phyloP scores from a whole-genome alignment of 2,113 vertebrate genomes.

The Emydura subglobosa region DNA sequence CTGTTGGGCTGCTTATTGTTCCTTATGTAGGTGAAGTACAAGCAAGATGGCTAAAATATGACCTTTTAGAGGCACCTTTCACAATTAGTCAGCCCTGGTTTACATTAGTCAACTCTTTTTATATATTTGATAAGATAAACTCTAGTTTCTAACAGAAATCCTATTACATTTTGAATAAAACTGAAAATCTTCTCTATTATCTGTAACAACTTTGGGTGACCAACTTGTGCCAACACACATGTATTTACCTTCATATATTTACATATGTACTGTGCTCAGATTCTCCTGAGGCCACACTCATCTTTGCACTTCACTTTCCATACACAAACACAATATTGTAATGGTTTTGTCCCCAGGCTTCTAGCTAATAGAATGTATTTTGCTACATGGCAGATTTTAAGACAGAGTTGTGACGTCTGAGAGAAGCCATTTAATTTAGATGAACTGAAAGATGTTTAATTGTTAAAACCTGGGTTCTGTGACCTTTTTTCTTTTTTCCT shows the following conservation, averaged over 20 bases:
- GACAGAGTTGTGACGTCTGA: background rate
- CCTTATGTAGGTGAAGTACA: background rate
- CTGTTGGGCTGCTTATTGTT: background rate
- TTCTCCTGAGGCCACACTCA: background rate
- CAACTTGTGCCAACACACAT: background rate
- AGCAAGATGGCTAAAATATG: background rate
- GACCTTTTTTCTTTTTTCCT: background rate
- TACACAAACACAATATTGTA: background rate
- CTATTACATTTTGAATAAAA: background rate
- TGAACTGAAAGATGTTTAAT: background rate
- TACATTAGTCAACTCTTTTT: background rate
- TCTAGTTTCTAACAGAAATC: background rate
- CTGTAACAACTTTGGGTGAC: background rate
- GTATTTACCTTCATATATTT: background rate
- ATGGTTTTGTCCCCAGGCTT: background rate
- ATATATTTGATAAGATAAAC: background rate
- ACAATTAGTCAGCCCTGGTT: background rate
- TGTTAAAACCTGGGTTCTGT: background rate
- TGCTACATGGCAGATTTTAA: background rate
- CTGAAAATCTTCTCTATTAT: background rate
- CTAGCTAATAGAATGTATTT: background rate
- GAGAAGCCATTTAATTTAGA: background rate
- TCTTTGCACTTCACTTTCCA: background rate
- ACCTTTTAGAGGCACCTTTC: background rate
- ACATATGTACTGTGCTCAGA: accelerated